Evolutionary conservation across 2,797 vertebrate genomes (phyloP).

Genomic region (Pelodytes ibericus): DNA sequence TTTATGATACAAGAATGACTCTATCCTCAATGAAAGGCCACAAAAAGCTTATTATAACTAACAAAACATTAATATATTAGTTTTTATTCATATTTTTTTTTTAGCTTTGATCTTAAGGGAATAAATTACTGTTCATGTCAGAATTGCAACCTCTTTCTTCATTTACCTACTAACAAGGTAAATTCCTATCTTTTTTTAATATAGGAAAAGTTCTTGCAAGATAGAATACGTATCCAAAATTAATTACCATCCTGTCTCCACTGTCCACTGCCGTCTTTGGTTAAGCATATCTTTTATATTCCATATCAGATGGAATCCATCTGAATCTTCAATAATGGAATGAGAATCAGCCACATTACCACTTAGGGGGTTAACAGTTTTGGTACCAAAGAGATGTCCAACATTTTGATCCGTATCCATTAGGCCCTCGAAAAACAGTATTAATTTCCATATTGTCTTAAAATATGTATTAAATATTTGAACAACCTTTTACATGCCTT

Average conservation of each 20-base stretch:
- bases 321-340: not conserved
- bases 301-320: constrained; percentile 12
- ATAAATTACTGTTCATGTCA: not conserved
- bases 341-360: not conserved
- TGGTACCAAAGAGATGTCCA: not conserved
- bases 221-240: constrained; percentile 10
- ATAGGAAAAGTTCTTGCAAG: constrained; percentile 20
- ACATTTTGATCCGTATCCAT: not conserved
- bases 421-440: not conserved
- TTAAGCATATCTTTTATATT: constrained; percentile 8
- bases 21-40: not conserved
- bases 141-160: not conserved
- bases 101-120: not conserved
- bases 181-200: constrained; percentile 26
- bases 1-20: not conserved
- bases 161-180: constrained; percentile 12
- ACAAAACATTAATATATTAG: not conserved
- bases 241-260: constrained; percentile 25
- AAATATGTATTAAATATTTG: not conserved
- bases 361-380: not conserved
- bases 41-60: not conserved
- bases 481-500: constrained; percentile 36
- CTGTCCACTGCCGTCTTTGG: constrained; percentile 7
- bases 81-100: not conserved
- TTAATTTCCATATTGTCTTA: not conserved